Base-by-base conservation (phyloP, 2,113 vertebrate genomes). In the Rafetus swinhoei region DNA sequence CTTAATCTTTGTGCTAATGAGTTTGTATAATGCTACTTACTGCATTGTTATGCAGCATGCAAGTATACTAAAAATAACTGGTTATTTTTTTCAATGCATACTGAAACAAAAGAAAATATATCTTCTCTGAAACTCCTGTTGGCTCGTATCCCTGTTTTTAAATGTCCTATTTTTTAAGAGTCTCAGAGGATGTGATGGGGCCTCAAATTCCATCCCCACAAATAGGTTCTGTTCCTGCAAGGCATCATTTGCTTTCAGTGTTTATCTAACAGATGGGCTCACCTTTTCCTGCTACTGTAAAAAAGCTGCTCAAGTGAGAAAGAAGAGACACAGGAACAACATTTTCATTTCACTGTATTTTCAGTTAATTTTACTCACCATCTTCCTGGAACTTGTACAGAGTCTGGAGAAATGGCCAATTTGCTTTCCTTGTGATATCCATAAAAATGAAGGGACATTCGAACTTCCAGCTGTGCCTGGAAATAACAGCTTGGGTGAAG, bases 141-240 rank as follows among this genome's bases (percentile, higher is more conserved):
- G 95, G 72, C 86, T 97, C 90, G 94, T 97, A 76, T 81, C 95
- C 82, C 86, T 94, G 52, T 62, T 90, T 96, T 95, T 92, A 92
- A 96, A 97, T 97, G 88, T 88, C 82, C 86, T 94, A 35, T 95
- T 96, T 97, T 96, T 96, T 90, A 97, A 90, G 82, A 74, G 91
- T 95, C 72, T n/a, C 94, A 85, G 79, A 29, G 5, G 93, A 95
- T 95, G 82, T 93, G 81, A 91, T 80, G 80, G 72, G 95, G 85
- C 81, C 82, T 97, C 87, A 96, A 96, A 95, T 96, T 94, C 88
- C 93, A 93, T 87, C 50, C 79, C 84, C 88, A 89, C 90, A 97
- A 93, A 94, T 86, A 95, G 84, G 85, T 57, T 94, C 89, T 92
- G 82, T 88, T 97, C 97, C 93, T 95, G 88, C 24, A 74, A 97